phyloP scores from a whole-genome alignment of 2,888 invertebrate species.

The Pristionchus entomophagus region DNA sequence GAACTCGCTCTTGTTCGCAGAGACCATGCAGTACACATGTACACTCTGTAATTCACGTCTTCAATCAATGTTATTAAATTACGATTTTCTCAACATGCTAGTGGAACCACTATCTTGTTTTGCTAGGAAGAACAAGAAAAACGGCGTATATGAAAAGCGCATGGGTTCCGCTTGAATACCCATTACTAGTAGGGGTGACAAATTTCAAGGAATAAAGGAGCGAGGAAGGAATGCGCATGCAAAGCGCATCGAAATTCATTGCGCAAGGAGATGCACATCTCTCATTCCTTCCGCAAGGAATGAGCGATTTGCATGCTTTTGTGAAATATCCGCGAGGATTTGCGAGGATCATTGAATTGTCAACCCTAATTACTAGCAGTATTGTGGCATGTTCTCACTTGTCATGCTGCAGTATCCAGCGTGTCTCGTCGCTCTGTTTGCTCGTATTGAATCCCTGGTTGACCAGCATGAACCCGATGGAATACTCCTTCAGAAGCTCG shows the following conservation, averaged over 20 bases:
- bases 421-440: slow-evolving; percentile 1
- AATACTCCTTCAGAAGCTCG: slow-evolving; percentile 59
- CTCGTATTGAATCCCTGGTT: slow-evolving; percentile 59
- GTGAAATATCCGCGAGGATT: no score
- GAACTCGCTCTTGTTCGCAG: background rate
- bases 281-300: no score
- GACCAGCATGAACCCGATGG: slow-evolving; percentile 63
- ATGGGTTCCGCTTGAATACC: no score
- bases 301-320: no score
- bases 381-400: background rate
- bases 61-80: background rate
- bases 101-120: background rate
- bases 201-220: background rate
- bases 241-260: background rate
- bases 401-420: slow-evolving; percentile 46
- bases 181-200: no score
- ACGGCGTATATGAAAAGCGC: no score
- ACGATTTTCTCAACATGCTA: background rate
- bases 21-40: slow-evolving; percentile 45
- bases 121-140: no score
- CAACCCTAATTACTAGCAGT: no score
- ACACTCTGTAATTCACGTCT: slow-evolving; percentile 37
- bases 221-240: background rate
- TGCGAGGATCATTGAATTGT: no score
- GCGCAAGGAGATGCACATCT: background rate